These are phyloP conservation scores for Mastomys natalensis DNA, from an alignment of 2,113 vertebrate species.

Conservation along the genomic window DNA sequence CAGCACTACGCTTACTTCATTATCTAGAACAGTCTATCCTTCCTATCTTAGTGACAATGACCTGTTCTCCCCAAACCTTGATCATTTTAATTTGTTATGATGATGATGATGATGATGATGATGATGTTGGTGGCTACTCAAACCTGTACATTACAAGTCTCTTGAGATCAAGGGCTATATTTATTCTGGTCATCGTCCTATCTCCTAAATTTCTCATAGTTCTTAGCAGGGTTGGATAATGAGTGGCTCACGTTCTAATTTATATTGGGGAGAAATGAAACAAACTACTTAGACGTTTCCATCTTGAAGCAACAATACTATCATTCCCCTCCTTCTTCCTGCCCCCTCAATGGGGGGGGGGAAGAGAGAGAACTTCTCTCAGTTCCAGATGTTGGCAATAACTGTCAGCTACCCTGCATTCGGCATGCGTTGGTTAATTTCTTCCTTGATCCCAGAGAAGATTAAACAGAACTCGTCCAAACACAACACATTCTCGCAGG, in stretches of 20 bases:
- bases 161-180: slow-evolving; percentile 9
- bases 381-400: slow-evolving; percentile 51
- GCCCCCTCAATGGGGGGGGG: not conserved
- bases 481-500: slow-evolving; percentile 67
- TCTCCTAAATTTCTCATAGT: not conserved
- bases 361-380: not conserved
- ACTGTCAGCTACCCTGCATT: slow-evolving; percentile 51
- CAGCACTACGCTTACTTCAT: not conserved
- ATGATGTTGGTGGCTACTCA: not conserved
- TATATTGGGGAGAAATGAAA: not conserved
- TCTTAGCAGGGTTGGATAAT: not conserved
- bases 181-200: slow-evolving; percentile 12
- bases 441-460: slow-evolving; percentile 48
- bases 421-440: slow-evolving; percentile 21
- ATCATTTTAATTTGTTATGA: not conserved
- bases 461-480: slow-evolving; percentile 20
- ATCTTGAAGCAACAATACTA: not conserved
- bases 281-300: not conserved
- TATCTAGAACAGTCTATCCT: not conserved
- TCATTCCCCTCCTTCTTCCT: not conserved
- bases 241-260: not conserved
- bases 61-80: no score
- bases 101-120: no score
- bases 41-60: not conserved
- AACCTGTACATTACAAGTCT: not conserved